These are phyloP conservation scores for Hyles lineata DNA, from an alignment of 2,888 invertebrate genomes.

Conservation along the genomic window DNA sequence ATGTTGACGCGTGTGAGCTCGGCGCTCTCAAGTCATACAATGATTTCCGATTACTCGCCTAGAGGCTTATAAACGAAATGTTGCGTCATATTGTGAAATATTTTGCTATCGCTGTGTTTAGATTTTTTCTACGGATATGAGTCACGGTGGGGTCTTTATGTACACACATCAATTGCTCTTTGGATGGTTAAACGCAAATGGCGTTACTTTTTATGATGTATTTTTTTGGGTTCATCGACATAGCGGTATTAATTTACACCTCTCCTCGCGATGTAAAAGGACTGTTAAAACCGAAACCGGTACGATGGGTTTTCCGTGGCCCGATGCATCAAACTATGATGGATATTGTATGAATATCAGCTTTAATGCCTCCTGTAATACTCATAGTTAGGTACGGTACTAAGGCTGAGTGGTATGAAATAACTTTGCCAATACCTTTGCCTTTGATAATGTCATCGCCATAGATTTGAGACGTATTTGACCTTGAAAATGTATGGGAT, in stretches of 20 bases:
- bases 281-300: no score
- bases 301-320: no score
- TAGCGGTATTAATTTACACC: background rate
- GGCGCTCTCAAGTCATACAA: background rate
- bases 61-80: background rate
- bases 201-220: background rate
- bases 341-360: no score
- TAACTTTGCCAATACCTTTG: no score
- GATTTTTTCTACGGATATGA: background rate
- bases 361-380: no score
- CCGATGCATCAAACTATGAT: no score
- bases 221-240: background rate
- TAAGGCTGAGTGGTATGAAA: no score
- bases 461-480: no score
- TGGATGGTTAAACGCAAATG: background rate
- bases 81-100: background rate
- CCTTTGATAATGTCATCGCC: no score
- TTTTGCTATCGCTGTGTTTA: background rate
- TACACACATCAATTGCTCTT: background rate
- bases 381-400: no score
- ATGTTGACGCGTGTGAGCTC: background rate
- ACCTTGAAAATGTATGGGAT: no score
- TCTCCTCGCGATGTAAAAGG: no score
- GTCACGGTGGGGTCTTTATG: background rate
- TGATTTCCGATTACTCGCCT: background rate